Evolutionary conservation across 1,140 invertebrate genomes (phyloP).

Genomic region (Phymorhynchus buccinoides): DNA sequence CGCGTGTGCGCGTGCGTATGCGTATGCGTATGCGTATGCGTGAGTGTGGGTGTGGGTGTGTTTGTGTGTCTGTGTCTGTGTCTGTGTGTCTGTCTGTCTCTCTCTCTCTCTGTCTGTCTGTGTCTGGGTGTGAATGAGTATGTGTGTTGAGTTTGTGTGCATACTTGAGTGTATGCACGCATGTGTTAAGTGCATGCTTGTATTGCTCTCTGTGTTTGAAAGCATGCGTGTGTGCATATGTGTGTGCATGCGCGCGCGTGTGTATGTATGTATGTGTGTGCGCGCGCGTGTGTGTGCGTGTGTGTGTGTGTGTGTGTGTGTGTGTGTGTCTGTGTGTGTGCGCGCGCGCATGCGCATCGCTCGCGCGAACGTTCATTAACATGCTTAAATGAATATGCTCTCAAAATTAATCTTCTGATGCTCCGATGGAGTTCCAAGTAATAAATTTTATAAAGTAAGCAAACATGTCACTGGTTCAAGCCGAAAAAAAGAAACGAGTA

Average conservation of each 20-base stretch:
- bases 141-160: neutral
- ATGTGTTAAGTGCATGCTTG: too few species aligned
- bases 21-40: slow-evolving; percentile 17
- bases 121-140: neutral
- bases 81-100: neutral
- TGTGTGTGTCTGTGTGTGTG: neutral
- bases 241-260: slow-evolving; percentile 16
- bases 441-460: too few species aligned
- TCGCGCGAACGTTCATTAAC: too few species aligned
- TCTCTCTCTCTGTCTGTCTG: neutral
- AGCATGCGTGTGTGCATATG: neutral
- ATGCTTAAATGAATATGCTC: too few species aligned
- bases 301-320: slow-evolving; percentile 3
- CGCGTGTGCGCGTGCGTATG: neutral
- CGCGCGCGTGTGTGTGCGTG: slow-evolving; percentile 16
- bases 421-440: too few species aligned
- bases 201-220: neutral
- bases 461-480: too few species aligned
- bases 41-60: neutral
- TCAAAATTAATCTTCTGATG: too few species aligned
- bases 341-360: neutral
- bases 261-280: neutral
- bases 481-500: too few species aligned
- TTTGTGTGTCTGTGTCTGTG: neutral
- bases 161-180: too few species aligned